A percentile compares a stretch with the other conserved stretches of the same genome.
Conservation (phyloP, 2,888 invertebrate genomes). For the Encarsia formosa region DNA sequence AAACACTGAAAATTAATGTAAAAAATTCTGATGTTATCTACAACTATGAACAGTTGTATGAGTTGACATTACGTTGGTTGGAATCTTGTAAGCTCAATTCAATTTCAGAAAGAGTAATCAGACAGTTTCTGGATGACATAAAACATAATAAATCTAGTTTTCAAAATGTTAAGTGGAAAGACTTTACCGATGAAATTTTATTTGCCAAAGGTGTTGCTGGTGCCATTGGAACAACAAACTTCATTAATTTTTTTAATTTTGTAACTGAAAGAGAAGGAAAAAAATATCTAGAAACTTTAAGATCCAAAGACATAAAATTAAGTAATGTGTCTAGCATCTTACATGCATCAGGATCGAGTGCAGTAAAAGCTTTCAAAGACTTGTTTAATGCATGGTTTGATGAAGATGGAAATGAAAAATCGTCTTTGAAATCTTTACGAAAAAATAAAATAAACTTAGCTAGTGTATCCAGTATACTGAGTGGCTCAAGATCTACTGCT, state of each 20-base stretch:
- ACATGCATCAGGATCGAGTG: constrained; percentile 25
- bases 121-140: constrained; percentile 33
- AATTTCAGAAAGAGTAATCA: constrained; percentile 29
- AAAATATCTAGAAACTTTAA: constrained; percentile 4
- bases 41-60: constrained; percentile 35
- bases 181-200: constrained; percentile 26
- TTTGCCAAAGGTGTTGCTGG: constrained; percentile 23
- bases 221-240: neutral
- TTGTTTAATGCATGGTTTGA: constrained; percentile 32
- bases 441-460: constrained; percentile 31
- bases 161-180: constrained; percentile 25
- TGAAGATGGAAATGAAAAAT: constrained; percentile 27
- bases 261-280: constrained; percentile 10
- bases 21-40: constrained; percentile 28
- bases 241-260: constrained; percentile 5
- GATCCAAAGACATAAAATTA: constrained; percentile 7
- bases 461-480: constrained; percentile 34
- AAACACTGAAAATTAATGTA: constrained; percentile 25
- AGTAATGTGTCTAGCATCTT: constrained; percentile 26
- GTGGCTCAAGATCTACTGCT: constrained; percentile 29
- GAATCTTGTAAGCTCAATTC: constrained; percentile 35
- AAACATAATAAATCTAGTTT: constrained; percentile 33
- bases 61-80: constrained; percentile 38
- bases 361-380: constrained; percentile 26
- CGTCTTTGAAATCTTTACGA: constrained; percentile 17